Evolutionary conservation across 2,797 vertebrate species (phyloP).

Genomic region (Mycteria americana): DNA sequence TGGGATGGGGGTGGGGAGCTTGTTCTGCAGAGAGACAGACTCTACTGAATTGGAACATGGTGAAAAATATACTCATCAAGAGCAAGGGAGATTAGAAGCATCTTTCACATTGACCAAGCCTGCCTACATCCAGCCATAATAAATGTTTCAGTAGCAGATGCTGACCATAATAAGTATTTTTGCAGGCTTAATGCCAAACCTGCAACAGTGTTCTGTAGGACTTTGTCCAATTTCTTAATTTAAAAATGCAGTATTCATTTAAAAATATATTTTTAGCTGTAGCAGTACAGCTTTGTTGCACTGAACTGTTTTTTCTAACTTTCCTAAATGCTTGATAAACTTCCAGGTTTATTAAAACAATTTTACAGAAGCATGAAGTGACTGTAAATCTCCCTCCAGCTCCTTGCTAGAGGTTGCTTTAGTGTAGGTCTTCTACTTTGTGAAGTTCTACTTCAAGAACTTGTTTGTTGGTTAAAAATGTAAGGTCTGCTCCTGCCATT

Average conservation of each 20-base stretch:
- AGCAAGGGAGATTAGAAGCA: conserved; percentile 41
- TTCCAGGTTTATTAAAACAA: conserved; percentile 61
- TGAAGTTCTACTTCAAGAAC: neutral
- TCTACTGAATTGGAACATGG: conserved; percentile 34
- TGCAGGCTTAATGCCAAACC: conserved; percentile 57
- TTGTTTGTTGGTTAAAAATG: neutral
- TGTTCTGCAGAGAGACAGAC: neutral
- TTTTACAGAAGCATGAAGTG: conserved; percentile 54
- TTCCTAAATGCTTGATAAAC: conserved; percentile 51
- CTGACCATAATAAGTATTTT: conserved; percentile 64
- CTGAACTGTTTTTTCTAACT: neutral
- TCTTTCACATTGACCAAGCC: conserved; percentile 33
- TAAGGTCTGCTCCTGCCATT: neutral
- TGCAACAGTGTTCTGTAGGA: conserved; percentile 48
- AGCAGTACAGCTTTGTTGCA: conserved; percentile 21
- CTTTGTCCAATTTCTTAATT: conserved; percentile 70
- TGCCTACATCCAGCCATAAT: conserved; percentile 14
- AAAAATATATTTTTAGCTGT: conserved; percentile 58
- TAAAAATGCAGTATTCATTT: conserved; percentile 59
- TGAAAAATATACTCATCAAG: conserved; percentile 56
- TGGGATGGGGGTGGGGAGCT: neutral
- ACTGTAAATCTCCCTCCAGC: conserved; percentile 4
- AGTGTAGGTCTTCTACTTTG: neutral
- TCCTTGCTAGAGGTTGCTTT: neutral
- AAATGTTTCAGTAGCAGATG: conserved; percentile 67